Conservation (phyloP, 2,797 vertebrate species). For the Sebastes wilsoni region DNA sequence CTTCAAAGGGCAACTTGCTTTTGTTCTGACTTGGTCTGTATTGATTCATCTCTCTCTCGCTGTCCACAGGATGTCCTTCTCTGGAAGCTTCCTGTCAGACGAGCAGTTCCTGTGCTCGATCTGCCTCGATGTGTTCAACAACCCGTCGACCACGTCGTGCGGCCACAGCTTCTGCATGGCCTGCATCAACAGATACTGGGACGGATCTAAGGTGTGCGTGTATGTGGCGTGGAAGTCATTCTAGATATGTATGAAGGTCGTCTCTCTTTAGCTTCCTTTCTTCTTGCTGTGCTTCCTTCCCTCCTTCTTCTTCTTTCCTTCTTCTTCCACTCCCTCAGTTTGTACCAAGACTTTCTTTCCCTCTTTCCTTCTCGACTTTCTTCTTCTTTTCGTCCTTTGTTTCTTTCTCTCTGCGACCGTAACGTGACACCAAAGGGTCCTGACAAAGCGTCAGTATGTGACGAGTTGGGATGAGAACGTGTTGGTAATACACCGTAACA, state of each 20-base stretch:
- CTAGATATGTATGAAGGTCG: neutral
- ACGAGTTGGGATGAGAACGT: too few species aligned
- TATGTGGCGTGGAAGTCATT: neutral
- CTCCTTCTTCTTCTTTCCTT: neutral
- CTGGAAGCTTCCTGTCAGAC: constrained; percentile 70
- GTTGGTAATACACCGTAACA: neutral
- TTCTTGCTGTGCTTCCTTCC: neutral
- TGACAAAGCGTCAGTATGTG: too few species aligned
- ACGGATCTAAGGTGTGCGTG: constrained; percentile 51
- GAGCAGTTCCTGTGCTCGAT: constrained; percentile 84
- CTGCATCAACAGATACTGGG: constrained; percentile 83
- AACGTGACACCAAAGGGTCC: too few species aligned
- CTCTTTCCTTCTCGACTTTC: too few species aligned
- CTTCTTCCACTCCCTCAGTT: neutral
- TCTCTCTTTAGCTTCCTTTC: too few species aligned
- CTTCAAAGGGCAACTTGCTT: neutral
- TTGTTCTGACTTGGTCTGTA: neutral
- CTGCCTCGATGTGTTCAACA: constrained; percentile 76
- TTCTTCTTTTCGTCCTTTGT: too few species aligned
- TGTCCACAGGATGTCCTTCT: constrained; percentile 60
- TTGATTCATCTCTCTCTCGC: neutral
- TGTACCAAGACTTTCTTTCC: too few species aligned
- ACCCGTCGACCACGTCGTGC: constrained; percentile 83
- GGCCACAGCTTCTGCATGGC: constrained; percentile 88
- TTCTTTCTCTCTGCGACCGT: too few species aligned